Conservation (phyloP, 2,113 vertebrate species). For the Panthera tigris region DNA sequence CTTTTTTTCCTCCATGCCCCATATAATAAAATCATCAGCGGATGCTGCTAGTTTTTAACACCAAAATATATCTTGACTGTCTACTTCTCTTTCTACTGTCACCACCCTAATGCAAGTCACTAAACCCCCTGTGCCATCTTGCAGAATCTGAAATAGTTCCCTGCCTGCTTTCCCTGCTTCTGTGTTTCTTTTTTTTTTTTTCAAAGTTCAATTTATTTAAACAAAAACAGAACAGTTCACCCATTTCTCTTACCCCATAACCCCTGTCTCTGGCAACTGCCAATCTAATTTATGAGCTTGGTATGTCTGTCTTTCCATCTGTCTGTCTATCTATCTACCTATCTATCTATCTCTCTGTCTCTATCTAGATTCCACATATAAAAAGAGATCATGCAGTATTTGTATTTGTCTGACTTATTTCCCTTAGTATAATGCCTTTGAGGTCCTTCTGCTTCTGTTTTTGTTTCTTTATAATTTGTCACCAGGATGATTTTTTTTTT, state of each 20-base stretch:
- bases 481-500: neutral
- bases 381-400: neutral
- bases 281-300: neutral
- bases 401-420: neutral
- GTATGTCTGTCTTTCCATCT: neutral
- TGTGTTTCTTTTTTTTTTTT: neutral
- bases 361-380: neutral
- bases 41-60: neutral
- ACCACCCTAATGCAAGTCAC: neutral
- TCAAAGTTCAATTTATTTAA: neutral
- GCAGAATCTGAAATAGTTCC: neutral
- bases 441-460: neutral
- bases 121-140: neutral
- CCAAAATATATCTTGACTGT: neutral
- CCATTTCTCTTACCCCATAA: neutral
- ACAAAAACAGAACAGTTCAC: neutral
- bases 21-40: neutral
- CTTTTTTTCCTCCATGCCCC: fast-evolving
- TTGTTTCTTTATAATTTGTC: neutral
- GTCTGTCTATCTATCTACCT: neutral
- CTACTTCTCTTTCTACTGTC: neutral
- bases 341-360: no score
- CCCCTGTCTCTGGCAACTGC: neutral
- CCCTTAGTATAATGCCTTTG: neutral
- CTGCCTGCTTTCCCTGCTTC: neutral